phyloP scores from a whole-genome alignment of 1,140 invertebrate species.

The Hesperophylax magnus region DNA sequence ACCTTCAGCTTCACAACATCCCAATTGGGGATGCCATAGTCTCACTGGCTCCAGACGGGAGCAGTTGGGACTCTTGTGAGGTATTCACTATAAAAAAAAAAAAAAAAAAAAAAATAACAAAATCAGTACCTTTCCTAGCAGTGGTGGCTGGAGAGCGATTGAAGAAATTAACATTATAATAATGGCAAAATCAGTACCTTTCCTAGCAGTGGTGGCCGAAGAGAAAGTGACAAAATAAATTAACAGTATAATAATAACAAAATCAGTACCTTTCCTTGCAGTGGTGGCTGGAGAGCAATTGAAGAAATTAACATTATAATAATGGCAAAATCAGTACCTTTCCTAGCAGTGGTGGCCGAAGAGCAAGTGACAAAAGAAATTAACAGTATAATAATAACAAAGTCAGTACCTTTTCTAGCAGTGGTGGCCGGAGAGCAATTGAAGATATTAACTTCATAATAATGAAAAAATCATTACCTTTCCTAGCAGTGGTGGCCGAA shows the following conservation, averaged over 20 bases:
- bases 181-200: constrained; percentile 30
- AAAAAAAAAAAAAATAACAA: no score
- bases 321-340: constrained; percentile 30
- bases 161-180: no score
- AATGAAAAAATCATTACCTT: constrained; percentile 27
- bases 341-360: constrained; percentile 56
- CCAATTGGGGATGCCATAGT: no score
- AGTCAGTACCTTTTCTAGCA: constrained; percentile 45
- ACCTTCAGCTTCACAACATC: no score
- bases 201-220: constrained; percentile 56
- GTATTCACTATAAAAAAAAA: no score
- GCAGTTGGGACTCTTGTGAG: no score
- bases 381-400: not conserved
- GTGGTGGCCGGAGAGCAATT: constrained; percentile 50
- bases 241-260: not conserved
- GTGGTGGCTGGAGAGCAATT: constrained; percentile 50
- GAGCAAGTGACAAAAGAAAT: no score
- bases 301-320: no score
- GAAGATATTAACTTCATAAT: no score
- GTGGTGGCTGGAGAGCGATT: constrained; percentile 50
- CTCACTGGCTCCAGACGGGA: no score
- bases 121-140: constrained; percentile 46
- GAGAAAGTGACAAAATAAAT: no score
- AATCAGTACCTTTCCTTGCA: constrained; percentile 46
- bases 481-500: constrained; percentile 58